Base-by-base conservation (phyloP, 2,888 invertebrate species). In the Microplitis manilae region DNA sequence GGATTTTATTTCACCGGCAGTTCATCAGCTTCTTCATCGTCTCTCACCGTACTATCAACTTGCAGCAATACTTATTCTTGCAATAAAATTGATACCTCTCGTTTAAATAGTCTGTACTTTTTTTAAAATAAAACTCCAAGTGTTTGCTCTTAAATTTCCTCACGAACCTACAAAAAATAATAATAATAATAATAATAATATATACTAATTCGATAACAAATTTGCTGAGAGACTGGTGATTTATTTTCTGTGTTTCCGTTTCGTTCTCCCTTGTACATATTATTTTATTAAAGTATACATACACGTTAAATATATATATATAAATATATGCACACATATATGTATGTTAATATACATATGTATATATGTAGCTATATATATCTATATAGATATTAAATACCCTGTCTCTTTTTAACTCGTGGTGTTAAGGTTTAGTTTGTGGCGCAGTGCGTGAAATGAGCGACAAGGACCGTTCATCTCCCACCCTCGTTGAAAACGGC, bases 381-480 rank as follows among this genome's bases (percentile, higher is more conserved):
- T 77, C 78, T 62, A 60, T 40, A 61, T 71, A 67, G 8, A 72
- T 75, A 78, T 38, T 59, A 78, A 80, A 79, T 80, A 82, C 9
- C 59, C 13, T 70, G n/a, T 70, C 65, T 41, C 67, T 67, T 65
- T 67, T 7, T 30, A 59, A 50, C 50, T 59, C 60, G 73, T 67
- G 73, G 67, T 73, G 73, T 59, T 73, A 67, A 73, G 60, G 67
- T 41, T 65, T 30, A 73, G 80, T 83, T 82, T 81, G 85, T 86
- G 85, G 85, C 86, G 87, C 87, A 85, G 86, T 87, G 87, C 86
- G 93, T 94, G 94, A 93, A 93, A 96, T 96, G 96, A 95, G 95
- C 92, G 95, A 95, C 93, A 95, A 95, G 93, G 95, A 95, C 93
- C 94, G 95, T 92, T 94, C 94, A 91, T 96, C 95, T 92, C 95